Percentiles rank a stretch among this genome's conserved stretches.
Evolutionary conservation across 1,140 invertebrate species (phyloP).

Genomic region (Prorops nasuta): DNA sequence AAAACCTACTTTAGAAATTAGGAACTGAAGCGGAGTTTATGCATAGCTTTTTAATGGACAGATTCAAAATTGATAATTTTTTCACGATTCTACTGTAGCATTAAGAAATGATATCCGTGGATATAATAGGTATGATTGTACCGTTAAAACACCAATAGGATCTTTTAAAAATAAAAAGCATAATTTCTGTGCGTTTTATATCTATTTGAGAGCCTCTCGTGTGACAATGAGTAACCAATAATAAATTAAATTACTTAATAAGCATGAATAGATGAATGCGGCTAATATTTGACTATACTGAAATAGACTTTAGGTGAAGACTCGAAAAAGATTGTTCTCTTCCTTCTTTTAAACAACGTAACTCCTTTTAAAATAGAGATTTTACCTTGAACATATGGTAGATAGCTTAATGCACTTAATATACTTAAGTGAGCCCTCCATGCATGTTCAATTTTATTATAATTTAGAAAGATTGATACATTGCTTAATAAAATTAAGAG

Average conservation of each 20-base stretch:
- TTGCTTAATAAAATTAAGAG: background rate
- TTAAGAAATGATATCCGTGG: no score
- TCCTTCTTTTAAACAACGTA: background rate
- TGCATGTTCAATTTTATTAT: background rate
- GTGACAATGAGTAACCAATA: conserved; percentile 19
- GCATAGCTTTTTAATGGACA: no score
- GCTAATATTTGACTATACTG: conserved; percentile 11
- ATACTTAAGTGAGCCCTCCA: conserved; percentile 43
- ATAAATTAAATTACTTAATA: conserved; percentile 30
- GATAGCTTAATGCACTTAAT: conserved; percentile 41
- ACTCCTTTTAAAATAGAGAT: conserved; percentile 1
- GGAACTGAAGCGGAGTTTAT: no score
- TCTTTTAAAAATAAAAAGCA: no score
- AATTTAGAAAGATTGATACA: no score
- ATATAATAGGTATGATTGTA: no score
- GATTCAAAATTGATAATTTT: no score
- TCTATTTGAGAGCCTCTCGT: conserved; percentile 24
- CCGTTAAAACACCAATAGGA: no score
- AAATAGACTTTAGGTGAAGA: conserved; percentile 13
- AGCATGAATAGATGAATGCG: conserved; percentile 22
- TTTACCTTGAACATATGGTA: conserved; percentile 22
- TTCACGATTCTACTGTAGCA: no score
- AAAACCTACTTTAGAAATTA: no score
- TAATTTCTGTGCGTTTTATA: conserved; percentile 12
- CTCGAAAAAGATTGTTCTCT: conserved; percentile 12